Base-by-base conservation (phyloP, 2,113 vertebrate genomes). In the Muntiacus reevesi region DNA sequence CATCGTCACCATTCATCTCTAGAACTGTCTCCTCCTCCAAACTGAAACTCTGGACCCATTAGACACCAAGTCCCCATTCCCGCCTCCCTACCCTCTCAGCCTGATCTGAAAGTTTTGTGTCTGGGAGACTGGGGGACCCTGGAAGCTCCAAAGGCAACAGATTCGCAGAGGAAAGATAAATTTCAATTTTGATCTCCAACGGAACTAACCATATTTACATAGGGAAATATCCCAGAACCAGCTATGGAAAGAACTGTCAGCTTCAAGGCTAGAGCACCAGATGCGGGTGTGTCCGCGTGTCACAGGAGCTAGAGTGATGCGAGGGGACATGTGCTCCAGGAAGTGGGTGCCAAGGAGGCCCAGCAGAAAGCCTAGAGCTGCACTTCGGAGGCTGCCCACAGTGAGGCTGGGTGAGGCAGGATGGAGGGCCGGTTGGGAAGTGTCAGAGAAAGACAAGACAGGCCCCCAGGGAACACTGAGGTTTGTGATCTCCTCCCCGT, bases 151-250 rank as follows among this genome's bases (percentile, higher is more conserved):
- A 84, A 84, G 54, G 92, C 86, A 91, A 40, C 9, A 6, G 45
- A n/a, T 97, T 94, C 89, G 25, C 79, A 87, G 50, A 83, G 67
- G 50, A 45, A 79, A 87, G 15, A 86, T 40, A n/a, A 57, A 87
- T 89, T 78, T 40, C 83, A 57, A 43, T 89, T 94, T 93, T 81
- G n/a, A 85, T 91, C 71, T 95, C 89, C 10, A 1, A 62, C 30
- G 47, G 33, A 95, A 33, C 27, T 94, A 89, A 82, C 71, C 50
- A 64, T 74, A 59, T 96, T 92, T 79, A n/a, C 52, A 52, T 57
- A 74, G 28, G 93, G 91, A 94, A 97, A 87, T 91, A 93, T 17
- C 50, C 27, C 17, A 25, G n/a, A 90, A 86, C 15, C 8, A 57
- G 81, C 62, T 85, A 50, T 90, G 84, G 71, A 90, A 89, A 83